Conservation (phyloP, 2,888 invertebrate species). For the Syrphus vitripennis region DNA sequence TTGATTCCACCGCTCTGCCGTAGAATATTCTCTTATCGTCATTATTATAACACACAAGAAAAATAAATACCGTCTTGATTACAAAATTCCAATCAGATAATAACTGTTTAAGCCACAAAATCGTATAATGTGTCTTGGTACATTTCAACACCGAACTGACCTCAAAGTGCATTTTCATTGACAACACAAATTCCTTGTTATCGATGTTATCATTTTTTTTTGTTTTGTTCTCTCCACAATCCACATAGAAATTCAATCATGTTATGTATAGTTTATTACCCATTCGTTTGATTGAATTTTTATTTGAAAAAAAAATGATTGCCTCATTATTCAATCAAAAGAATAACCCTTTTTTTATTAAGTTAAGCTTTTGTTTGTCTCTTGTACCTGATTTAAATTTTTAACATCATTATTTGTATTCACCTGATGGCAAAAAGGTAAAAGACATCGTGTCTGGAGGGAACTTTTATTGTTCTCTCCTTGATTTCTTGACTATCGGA, state of each 20-base stretch:
- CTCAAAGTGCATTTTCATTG: conserved; percentile 39
- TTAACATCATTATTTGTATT: conserved; percentile 41
- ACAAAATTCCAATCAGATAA: background rate
- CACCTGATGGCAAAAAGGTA: background rate
- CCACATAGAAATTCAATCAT: background rate
- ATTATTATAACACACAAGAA: background rate
- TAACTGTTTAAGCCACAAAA: background rate
- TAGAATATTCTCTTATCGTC: conserved; percentile 20
- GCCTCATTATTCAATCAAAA: conserved; percentile 8
- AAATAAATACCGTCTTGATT: background rate
- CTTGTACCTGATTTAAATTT: background rate
- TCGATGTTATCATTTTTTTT: conserved; percentile 25
- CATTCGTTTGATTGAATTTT: conserved; percentile 11
- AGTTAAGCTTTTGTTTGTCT: background rate
- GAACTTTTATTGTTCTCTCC: conserved; percentile 43
- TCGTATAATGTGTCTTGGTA: background rate
- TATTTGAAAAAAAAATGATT: conserved; percentile 12
- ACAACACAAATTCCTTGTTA: conserved; percentile 5
- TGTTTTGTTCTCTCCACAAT: background rate
- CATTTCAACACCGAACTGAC: background rate
- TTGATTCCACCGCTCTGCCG: conserved; percentile 16
- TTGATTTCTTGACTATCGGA: background rate
- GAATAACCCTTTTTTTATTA: background rate
- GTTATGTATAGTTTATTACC: conserved; percentile 43
- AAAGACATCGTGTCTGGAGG: conserved; percentile 20